These are phyloP conservation scores for Meles meles DNA, from an alignment of 2,113 vertebrate species.

Conservation along the genomic window DNA sequence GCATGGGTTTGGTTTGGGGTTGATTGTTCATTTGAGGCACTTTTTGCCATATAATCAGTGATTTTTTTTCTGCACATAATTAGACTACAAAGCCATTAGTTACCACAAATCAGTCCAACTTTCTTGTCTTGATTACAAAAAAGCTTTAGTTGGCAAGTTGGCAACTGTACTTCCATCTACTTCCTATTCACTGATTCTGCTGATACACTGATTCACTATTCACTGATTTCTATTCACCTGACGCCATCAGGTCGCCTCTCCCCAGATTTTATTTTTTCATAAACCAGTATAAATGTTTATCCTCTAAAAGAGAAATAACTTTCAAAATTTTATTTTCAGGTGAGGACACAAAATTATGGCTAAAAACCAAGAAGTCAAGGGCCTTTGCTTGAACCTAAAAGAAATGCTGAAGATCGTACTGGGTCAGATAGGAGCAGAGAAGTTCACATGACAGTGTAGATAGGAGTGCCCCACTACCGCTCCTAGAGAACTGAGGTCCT, in stretches of 20 bases:
- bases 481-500: not conserved
- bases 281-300: not conserved
- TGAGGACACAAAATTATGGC: not conserved
- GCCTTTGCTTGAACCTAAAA: not conserved
- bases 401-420: not conserved
- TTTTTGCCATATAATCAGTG: not conserved
- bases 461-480: accelerated
- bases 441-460: not conserved
- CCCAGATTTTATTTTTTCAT: not conserved
- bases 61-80: not conserved
- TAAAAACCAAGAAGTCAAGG: not conserved
- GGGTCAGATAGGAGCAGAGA: not conserved
- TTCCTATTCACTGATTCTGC: not conserved
- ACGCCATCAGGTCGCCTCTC: not conserved
- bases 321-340: not conserved
- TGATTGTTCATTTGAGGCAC: not conserved
- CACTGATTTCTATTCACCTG: too few relatives aligned
- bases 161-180: not conserved
- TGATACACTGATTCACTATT: too few relatives aligned
- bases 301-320: not conserved
- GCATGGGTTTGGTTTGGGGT: not conserved
- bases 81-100: not conserved
- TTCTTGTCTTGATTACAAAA: not conserved
- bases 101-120: not conserved
- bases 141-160: not conserved